phyloP scores from a whole-genome alignment of 2,797 vertebrate genomes.

The Chaetophractus vellerosus region DNA sequence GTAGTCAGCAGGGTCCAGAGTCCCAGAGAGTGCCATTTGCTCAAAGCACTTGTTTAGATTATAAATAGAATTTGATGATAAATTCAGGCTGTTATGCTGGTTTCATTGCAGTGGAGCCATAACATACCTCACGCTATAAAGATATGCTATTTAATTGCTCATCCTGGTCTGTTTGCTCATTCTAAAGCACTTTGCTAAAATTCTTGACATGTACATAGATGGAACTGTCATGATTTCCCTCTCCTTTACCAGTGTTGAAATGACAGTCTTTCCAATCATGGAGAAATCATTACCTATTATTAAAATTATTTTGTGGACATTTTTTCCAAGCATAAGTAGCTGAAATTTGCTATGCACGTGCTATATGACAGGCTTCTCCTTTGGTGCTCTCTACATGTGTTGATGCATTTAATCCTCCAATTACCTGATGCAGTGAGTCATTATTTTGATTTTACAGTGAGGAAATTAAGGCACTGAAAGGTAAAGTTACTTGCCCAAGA shows the following conservation, averaged over 20 bases:
- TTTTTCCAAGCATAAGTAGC: slow-evolving; percentile 13
- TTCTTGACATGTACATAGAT: neutral
- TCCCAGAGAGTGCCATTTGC: slow-evolving; percentile 50
- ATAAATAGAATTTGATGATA: slow-evolving; percentile 67
- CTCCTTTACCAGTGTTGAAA: slow-evolving; percentile 39
- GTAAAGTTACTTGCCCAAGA: neutral
- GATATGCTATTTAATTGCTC: neutral
- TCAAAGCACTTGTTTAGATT: slow-evolving; percentile 65
- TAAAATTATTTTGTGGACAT: neutral
- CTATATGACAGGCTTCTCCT: neutral
- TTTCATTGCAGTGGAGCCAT: slow-evolving; percentile 13
- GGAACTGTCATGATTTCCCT: slow-evolving; percentile 26
- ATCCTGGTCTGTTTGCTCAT: neutral
- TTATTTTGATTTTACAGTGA: neutral
- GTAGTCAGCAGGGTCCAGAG: neutral
- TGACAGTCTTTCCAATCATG: neutral
- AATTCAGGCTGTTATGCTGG: slow-evolving; percentile 24
- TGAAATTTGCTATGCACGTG: neutral
- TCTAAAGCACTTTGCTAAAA: slow-evolving; percentile 51
- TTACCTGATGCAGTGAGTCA: neutral
- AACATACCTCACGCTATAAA: neutral
- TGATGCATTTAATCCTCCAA: neutral
- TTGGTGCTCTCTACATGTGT: neutral
- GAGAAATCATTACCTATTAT: neutral
- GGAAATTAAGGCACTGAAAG: slow-evolving; percentile 38